Percentiles rank a stretch among this genome's conserved stretches.
These are phyloP conservation scores for Nymphalis io DNA, from an alignment of 1,140 invertebrate genomes.

Conservation along the genomic window DNA sequence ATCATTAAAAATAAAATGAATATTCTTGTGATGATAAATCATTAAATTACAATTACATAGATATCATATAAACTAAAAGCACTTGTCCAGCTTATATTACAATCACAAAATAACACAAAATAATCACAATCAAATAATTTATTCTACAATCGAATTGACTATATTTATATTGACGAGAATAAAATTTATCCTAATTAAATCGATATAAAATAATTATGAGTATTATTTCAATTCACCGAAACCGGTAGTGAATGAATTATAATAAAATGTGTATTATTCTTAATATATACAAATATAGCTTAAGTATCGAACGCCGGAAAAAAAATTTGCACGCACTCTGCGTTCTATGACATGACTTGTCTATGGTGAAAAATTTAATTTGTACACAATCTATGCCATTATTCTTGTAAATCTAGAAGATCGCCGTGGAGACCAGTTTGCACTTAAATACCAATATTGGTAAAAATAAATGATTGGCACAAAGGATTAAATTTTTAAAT, in stretches of 20 bases:
- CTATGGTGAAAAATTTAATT: no score
- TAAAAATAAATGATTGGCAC: no score
- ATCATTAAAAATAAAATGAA: conserved; percentile 21
- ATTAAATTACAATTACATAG: conserved; percentile 14
- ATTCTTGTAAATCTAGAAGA: no score
- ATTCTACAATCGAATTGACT: conserved; percentile 47
- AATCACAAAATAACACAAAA: conserved; percentile 43
- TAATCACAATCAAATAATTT: conserved; percentile 38
- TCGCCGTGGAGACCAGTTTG: no score
- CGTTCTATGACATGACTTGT: no score
- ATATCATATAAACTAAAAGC: conserved; percentile 23
- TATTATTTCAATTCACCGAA: conserved; percentile 17
- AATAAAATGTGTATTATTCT: neutral
- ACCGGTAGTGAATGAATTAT: conserved; percentile 18
- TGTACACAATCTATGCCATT: no score
- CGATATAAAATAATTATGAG: conserved; percentile 15
- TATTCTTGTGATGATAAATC: conserved; percentile 30
- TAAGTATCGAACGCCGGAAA: conserved; percentile 17
- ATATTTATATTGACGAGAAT: conserved; percentile 50
- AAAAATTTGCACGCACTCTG: neutral
- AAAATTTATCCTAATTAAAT: conserved; percentile 42
- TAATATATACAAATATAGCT: conserved; percentile 17
- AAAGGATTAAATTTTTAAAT: no score
- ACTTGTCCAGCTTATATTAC: conserved; percentile 26
- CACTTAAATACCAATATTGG: no score